phyloP scores from a whole-genome alignment of 92 coral and sea anemone genomes.

The Palythoa grandiflora region DNA sequence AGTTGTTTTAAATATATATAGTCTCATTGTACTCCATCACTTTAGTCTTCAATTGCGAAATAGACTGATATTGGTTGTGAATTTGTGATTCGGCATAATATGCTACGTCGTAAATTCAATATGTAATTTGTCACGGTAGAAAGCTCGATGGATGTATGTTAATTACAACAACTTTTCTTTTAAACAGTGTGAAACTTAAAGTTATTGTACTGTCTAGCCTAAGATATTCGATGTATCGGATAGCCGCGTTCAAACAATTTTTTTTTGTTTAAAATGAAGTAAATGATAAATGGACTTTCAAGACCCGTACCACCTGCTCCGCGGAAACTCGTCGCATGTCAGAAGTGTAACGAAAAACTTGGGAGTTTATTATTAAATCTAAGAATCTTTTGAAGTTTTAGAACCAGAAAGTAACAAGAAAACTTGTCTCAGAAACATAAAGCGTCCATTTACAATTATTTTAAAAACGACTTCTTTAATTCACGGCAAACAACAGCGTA shows the following conservation, averaged over 20 bases:
- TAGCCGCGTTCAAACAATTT: background rate
- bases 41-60: slow-evolving; percentile 37
- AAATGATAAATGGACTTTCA: background rate
- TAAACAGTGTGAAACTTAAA: background rate
- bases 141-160: background rate
- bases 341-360: background rate
- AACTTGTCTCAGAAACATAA: background rate
- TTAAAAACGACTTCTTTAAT: no score
- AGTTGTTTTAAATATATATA: slow-evolving; percentile 32
- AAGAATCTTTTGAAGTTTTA: background rate
- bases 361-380: background rate
- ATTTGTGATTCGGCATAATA: slow-evolving; percentile 33
- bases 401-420: background rate
- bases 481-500: background rate
- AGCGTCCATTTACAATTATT: background rate
- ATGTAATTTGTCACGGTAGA: slow-evolving; percentile 28
- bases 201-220: background rate
- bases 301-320: background rate
- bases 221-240: background rate
- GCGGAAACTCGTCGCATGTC: background rate
- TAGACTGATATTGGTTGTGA: slow-evolving; percentile 22
- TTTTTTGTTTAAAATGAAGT: background rate
- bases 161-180: background rate
- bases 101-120: slow-evolving; percentile 25
- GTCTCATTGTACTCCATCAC: background rate